Base-by-base conservation (phyloP, 1,140 invertebrate species). In the Harlomillsia oculata region DNA sequence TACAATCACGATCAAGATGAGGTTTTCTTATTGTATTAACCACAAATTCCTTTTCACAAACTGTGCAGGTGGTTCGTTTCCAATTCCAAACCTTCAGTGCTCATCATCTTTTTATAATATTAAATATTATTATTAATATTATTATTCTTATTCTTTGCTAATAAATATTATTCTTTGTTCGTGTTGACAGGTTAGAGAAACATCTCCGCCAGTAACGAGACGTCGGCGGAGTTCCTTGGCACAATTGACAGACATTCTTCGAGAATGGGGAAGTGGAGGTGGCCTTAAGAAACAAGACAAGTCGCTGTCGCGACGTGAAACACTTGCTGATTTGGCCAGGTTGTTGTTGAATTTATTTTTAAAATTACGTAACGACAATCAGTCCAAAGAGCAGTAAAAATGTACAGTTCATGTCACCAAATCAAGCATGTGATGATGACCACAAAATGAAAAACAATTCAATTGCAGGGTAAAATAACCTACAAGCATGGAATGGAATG, bases 231-330 rank as follows among this genome's bases (percentile, higher is more conserved):
- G 84, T 60, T 89, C 86, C 11, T 69, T 91, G 46, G 87, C 89
- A 3, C 87, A 90, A 72, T 73, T 92, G 39, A 90, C 87, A 45
- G 88, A 91, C 71, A 85, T 90, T 56, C 71, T 89, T 36, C 78
- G 84, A 43, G 87, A 88, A 73, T 90, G 87, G 87, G 82, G 88
- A 49, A 81, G 83, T 74, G 58, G 78, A 75, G 69, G 60, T 52
- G 53, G 59, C 51, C 59, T 62, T 58, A 66, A 61, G 45, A 62
- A 57, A 63, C 60, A 65, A 50, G 63, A 63, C 32, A 65, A 65
- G 53, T 59, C 60, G 46, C 56, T 59, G 55, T 90, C 5, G 82
- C 76, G 88, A 2, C 77, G 88, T 29, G 87, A 91, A 70, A 89
- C 87, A 1, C 74, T 91, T 30, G 87, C 86, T 30, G 88, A 90